Evolutionary conservation across 2,113 vertebrate genomes (phyloP).

Genomic region (Eudyptes chrysolophus): DNA sequence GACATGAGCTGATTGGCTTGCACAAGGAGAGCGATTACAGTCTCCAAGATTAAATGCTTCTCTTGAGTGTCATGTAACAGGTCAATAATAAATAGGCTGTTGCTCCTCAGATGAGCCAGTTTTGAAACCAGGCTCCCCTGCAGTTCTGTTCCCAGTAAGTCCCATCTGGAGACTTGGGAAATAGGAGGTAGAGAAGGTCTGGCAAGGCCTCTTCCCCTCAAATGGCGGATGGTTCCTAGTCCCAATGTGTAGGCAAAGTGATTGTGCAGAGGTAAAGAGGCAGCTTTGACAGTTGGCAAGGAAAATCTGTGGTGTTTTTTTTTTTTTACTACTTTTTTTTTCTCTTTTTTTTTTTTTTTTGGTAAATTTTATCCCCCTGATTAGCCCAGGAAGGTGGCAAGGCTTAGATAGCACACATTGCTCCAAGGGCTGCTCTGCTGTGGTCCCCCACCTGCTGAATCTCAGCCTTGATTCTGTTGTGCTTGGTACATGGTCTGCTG

Average conservation of each 20-base stretch:
- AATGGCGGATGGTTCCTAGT: fast-evolving
- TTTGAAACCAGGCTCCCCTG: background rate
- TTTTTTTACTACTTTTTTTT: background rate
- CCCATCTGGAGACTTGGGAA: background rate
- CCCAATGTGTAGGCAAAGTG: background rate
- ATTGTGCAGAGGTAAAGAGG: background rate
- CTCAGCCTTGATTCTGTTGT: background rate
- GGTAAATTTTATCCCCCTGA: fast-evolving
- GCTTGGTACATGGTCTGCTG: background rate
- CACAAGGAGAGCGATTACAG: background rate
- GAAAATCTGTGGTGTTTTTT: background rate
- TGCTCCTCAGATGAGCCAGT: background rate
- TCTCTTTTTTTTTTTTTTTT: background rate
- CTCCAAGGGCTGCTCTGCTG: background rate
- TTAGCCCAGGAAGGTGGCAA: background rate
- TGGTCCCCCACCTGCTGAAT: background rate
- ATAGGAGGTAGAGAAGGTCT: background rate
- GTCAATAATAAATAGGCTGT: background rate
- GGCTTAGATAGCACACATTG: background rate
- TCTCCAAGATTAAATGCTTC: background rate
- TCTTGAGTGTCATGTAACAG: background rate
- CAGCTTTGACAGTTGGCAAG: background rate
- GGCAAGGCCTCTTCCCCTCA: background rate
- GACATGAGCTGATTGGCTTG: background rate
- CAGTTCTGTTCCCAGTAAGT: background rate